These are phyloP conservation scores for Rhea americana DNA, from an alignment of 2,113 vertebrate species.

Conservation along the genomic window DNA sequence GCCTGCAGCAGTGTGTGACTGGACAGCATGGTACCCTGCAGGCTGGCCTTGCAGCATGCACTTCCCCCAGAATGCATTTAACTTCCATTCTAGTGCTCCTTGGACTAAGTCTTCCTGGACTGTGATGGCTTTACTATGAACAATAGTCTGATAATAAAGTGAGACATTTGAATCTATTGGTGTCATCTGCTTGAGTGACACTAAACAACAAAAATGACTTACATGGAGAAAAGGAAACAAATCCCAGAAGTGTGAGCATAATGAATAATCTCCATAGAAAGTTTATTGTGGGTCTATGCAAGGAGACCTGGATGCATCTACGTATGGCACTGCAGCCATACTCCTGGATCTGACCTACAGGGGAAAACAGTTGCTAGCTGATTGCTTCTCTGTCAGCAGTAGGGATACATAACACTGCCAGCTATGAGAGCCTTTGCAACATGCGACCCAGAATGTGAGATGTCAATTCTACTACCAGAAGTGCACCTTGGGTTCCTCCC, in stretches of 20 bases:
- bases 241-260: background rate
- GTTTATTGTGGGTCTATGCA: rapidly evolving
- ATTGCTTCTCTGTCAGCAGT: background rate
- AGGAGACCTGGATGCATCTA: background rate
- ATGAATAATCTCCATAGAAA: background rate
- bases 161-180: background rate
- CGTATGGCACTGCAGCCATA: background rate
- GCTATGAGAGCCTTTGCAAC: background rate
- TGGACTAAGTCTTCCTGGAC: background rate
- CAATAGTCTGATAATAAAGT: background rate
- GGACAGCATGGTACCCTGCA: background rate
- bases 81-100: background rate
- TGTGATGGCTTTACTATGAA: background rate
- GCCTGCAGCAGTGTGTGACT: background rate
- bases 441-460: background rate
- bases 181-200: background rate
- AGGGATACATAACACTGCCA: background rate
- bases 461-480: background rate
- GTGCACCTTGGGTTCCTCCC: background rate
- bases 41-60: background rate
- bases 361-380: background rate
- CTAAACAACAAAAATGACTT: slow-evolving; percentile 25
- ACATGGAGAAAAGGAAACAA: background rate
- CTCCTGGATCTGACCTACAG: background rate
- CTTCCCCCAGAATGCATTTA: background rate